Evolutionary conservation across 1,140 invertebrate genomes (phyloP).

Genomic region (Latrodectus geometricus): DNA sequence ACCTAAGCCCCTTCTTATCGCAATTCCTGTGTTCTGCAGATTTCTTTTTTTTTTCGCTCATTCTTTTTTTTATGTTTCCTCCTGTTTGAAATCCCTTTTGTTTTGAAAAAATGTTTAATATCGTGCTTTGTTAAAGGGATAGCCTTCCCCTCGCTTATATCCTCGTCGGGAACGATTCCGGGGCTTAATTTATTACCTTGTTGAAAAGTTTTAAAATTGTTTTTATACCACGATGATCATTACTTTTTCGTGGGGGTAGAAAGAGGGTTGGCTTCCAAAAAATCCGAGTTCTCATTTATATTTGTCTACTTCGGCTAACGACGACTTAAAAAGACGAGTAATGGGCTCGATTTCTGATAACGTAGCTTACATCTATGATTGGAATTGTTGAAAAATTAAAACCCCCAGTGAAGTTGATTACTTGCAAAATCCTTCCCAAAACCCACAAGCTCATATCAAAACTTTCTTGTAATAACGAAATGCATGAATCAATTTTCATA

Average conservation of each 20-base stretch:
- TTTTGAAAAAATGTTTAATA: constrained; percentile 8
- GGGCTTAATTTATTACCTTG: constrained; percentile 22
- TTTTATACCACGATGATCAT: constrained; percentile 7
- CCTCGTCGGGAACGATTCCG: background rate
- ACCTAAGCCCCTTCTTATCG: constrained; percentile 5
- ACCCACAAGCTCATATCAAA: too few species aligned
- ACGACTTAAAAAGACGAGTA: background rate
- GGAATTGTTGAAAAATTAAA: too few species aligned
- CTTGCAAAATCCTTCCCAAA: too few species aligned
- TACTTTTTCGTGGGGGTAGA: background rate
- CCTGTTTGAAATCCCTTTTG: background rate
- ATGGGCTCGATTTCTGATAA: background rate
- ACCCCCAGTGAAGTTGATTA: too few species aligned
- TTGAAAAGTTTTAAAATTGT: constrained; percentile 30
- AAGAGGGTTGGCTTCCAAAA: background rate
- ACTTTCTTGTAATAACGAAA: too few species aligned
- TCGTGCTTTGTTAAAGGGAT: background rate
- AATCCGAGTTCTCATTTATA: background rate
- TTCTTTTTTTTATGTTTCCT: background rate
- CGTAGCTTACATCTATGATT: background rate
- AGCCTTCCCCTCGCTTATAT: background rate
- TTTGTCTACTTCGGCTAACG: background rate
- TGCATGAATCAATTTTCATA: too few species aligned
- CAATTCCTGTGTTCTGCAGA: background rate
- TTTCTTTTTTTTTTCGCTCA: background rate